phyloP scores from a whole-genome alignment of 2,113 vertebrate genomes.

The Paratilapia polleni region DNA sequence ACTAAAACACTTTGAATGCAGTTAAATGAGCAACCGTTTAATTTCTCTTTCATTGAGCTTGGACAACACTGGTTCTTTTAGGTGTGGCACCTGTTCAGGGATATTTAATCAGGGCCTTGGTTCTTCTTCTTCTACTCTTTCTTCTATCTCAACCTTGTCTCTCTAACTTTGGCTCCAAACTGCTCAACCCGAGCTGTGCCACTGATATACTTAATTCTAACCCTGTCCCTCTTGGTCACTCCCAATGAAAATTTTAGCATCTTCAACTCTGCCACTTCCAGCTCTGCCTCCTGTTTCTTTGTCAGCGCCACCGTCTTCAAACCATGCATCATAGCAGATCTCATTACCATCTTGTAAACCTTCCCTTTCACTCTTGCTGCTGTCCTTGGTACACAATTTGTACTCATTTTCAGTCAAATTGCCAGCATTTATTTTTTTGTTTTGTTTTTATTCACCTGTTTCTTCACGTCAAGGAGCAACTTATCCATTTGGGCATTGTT shows the following conservation, averaged over 20 bases:
- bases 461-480: neutral
- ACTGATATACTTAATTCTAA: neutral
- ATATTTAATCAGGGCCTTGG: constrained; percentile 14
- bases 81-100: constrained; percentile 15
- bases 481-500: neutral
- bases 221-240: neutral
- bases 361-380: neutral
- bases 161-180: neutral
- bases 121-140: neutral
- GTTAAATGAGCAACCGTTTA: constrained; percentile 14
- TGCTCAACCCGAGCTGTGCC: no score
- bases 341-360: neutral
- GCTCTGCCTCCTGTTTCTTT: neutral
- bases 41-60: neutral
- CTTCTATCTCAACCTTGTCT: neutral
- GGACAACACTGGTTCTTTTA: constrained; percentile 1
- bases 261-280: neutral
- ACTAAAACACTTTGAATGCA: neutral
- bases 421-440: neutral
- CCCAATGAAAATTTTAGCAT: neutral
- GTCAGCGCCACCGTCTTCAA: neutral
- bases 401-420: neutral
- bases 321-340: neutral
- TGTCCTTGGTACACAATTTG: neutral
- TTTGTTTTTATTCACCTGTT: neutral